Conservation (phyloP, 2,113 vertebrate genomes). For the Muntiacus reevesi region DNA sequence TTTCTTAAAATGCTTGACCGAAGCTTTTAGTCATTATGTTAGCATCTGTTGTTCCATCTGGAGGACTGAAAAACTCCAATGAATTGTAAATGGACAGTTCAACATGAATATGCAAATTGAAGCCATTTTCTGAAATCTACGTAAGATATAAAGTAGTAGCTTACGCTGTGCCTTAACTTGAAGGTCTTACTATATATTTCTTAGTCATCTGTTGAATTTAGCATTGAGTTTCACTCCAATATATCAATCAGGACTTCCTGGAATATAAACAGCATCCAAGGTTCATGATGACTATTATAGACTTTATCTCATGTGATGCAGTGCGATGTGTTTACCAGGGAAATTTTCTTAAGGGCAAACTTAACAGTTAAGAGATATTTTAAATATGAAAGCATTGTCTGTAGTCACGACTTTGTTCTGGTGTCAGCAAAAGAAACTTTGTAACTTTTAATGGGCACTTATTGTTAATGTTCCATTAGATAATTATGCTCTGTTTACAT, state of each 20-base stretch:
- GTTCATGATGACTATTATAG: background rate
- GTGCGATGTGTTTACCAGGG: background rate
- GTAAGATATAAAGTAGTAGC: background rate
- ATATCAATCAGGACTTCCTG: background rate
- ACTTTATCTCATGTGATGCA: background rate
- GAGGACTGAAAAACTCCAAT: conserved; percentile 43
- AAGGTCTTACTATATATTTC: conserved; percentile 11
- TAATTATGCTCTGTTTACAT: background rate
- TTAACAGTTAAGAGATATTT: background rate
- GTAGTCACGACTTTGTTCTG: background rate
- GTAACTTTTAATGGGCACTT: background rate
- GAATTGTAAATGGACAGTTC: conserved; percentile 54
- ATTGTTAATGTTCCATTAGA: background rate
- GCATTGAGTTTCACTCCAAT: background rate
- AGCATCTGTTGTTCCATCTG: conserved; percentile 63
- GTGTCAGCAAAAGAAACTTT: background rate
- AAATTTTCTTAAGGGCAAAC: background rate
- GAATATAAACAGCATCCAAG: background rate
- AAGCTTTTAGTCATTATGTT: conserved; percentile 53
- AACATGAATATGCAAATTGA: conserved; percentile 59
- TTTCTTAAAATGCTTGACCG: conserved; percentile 63
- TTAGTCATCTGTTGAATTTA: conserved; percentile 14
- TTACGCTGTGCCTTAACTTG: background rate
- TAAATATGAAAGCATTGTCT: background rate
- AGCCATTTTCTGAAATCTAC: conserved; percentile 34